Base-by-base conservation (phyloP, 2,797 vertebrate genomes). In the Pseudocheirus occidentalis region DNA sequence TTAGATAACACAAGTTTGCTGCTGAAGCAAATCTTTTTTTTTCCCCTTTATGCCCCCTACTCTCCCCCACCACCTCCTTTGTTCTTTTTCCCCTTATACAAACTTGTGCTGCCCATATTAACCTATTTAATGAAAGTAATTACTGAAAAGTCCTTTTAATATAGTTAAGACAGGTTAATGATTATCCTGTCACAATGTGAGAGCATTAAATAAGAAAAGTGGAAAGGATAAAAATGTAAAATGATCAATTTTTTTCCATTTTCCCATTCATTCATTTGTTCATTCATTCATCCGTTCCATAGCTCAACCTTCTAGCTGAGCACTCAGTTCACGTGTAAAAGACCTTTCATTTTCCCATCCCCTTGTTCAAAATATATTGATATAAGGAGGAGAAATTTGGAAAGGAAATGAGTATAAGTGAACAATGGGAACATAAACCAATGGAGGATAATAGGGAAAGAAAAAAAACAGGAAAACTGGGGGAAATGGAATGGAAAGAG, bases 221-320 rank as follows among this genome's bases (percentile, higher is more conserved):
- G 94, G 55, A 93, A 56, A 4, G 40, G 91, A 95, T 94, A 94
- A 94, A 97, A 97, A 97, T 93, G 95, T 90, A 92, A 97, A 95
- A 93, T 94, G 95, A 97, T 98, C 97, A 92, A 66, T 97, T 96
- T 94, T 56, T 98, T 97, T 96, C 94, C 96, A 97, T 97, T 97
- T 97, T 96, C 95, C 93, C 92, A 96, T 95, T 96, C 97, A 94
- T 96, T 94, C 96, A 97, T 97, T 97, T 97, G 95, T 94, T 92
- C 93, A 96, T 95, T 96, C 97, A 94, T 95, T 93, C 95, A 95
- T 96, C 97, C 95, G 94, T 97, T 94, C 95, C 91, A 56, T 93
- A 94, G 93, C 96, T 97, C 97, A 94, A 7, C 97, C 97, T 97
- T 97, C 94, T 95, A 95, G 96, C 9, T 96, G 94, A 96, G 59